Conservation (phyloP, 2,797 vertebrate genomes). For the Oceanodroma leucorhoa region DNA sequence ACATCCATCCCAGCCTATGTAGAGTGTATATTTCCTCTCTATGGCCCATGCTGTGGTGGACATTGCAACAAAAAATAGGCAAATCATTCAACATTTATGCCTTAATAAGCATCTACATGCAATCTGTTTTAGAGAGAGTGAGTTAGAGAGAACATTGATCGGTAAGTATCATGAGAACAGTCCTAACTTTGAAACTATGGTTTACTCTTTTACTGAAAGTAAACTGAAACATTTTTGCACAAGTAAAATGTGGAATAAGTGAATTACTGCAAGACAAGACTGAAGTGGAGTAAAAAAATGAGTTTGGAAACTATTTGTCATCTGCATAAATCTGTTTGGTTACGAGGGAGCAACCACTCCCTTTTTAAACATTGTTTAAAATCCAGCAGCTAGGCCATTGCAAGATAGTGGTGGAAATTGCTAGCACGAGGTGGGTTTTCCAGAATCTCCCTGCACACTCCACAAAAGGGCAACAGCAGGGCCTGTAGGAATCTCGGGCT, state of each 20-base stretch:
- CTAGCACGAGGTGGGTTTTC: not conserved
- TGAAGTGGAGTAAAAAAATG: not conserved
- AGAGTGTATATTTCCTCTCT: not conserved
- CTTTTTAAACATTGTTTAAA: not conserved
- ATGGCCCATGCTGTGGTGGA: fast-evolving
- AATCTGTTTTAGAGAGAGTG: not conserved
- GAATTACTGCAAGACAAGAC: not conserved
- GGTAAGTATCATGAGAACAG: not conserved
- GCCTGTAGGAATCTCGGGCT: not conserved
- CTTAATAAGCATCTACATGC: not conserved
- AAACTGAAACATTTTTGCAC: not conserved
- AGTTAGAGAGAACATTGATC: not conserved
- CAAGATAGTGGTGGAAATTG: not conserved
- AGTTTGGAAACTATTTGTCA: not conserved
- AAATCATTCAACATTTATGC: not conserved
- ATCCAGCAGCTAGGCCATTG: not conserved
- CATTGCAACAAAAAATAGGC: not conserved
- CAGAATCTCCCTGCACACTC: not conserved
- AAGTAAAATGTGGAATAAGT: not conserved
- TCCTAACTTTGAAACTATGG: not conserved
- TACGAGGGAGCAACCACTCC: not conserved
- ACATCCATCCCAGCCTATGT: not conserved
- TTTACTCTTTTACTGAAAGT: not conserved
- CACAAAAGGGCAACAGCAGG: fast-evolving
- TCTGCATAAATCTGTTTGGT: not conserved